Evolutionary conservation across 2,888 invertebrate genomes (phyloP), one percentile per base, ranked within the genome.

Genomic region (Eilema depressum): DNA sequence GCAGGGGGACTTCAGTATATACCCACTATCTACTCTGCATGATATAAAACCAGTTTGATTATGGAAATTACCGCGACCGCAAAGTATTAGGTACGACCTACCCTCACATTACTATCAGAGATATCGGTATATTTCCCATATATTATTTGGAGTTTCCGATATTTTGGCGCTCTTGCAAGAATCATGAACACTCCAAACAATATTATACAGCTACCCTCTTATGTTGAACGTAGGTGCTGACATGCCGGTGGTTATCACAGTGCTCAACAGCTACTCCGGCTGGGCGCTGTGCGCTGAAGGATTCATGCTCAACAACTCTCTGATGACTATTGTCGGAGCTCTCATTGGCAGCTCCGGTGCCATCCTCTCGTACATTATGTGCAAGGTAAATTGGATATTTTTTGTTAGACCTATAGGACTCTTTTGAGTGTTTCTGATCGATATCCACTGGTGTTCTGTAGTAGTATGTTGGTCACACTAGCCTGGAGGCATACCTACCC

Each of bases 211-310:
- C 17, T 20, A 47, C n/a, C 53, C 10, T 53, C n/a, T 20, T 47
- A 47, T 53, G 53, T 53, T 53, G 1, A 5, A 47, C 60, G 4
- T 85, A 98, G 98, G 98, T 79, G 98, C 98, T 77, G 98, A 98
- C 93, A 98, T 98, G 98, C 98, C 98, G 0, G 98, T 98, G 1
- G 98, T 98, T 5, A 98, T 98, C 87, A 98, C 98, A 0, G 98
- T 98, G 17, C 95, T 98, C 62, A 98, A 98, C 96, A 98, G 98
- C 87, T 98, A 98, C 94, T 98, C 98, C 0, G 98, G 98, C 62
- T 98, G 98, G 98, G 98, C 98, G 28, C 95, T 98, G 74, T 98
- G 98, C 92, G 98, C 98, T 12, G 98, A 98, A 95, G 98, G 98
- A 53, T 98, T 98, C 93, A 98, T 98, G 98, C 93, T 98, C 76